These are phyloP conservation scores for Polia nebulosa DNA, from an alignment of 2,888 invertebrate genomes.

Conservation along the genomic window DNA sequence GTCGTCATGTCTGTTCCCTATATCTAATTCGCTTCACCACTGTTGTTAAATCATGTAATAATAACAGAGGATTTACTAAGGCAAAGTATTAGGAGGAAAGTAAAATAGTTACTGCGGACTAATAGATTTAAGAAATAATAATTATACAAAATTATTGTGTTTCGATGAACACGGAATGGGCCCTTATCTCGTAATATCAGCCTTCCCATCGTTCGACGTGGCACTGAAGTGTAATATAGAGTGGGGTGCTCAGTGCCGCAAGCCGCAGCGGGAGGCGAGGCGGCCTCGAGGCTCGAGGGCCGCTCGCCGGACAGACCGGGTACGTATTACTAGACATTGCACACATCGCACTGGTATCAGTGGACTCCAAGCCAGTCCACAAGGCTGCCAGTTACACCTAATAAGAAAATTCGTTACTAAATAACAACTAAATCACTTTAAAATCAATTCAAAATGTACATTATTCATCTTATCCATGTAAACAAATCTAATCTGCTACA, in stretches of 20 bases:
- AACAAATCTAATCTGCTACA: slow-evolving; percentile 91
- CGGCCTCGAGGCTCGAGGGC: neutral
- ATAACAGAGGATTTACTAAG: slow-evolving; percentile 85
- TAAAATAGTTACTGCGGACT: slow-evolving; percentile 83
- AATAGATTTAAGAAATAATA: slow-evolving; percentile 81
- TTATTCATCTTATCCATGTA: slow-evolving; percentile 88
- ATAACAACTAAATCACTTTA: slow-evolving; percentile 91
- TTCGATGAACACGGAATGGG: slow-evolving; percentile 87
- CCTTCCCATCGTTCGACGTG: slow-evolving; percentile 83
- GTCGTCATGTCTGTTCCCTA: slow-evolving; percentile 91
- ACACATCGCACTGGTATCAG: slow-evolving; percentile 88
- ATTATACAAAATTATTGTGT: slow-evolving; percentile 85
- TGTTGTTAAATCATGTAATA: slow-evolving; percentile 85
- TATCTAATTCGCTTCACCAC: slow-evolving; percentile 89
- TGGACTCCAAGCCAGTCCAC: slow-evolving; percentile 81
- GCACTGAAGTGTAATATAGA: slow-evolving; percentile 69
- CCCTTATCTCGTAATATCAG: slow-evolving; percentile 81
- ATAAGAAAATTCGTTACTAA: slow-evolving; percentile 90
- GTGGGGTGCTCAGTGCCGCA: slow-evolving; percentile 62
- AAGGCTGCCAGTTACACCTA: slow-evolving; percentile 87
- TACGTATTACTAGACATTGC: slow-evolving; percentile 84
- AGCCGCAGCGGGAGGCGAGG: slow-evolving; percentile 33
- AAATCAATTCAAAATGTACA: slow-evolving; percentile 91
- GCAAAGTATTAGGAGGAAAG: slow-evolving; percentile 86
- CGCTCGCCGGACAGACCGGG: slow-evolving; percentile 48